Percentiles rank a stretch among this genome's conserved stretches.
Conservation (phyloP, 2,113 vertebrate species). For the Oryzias javanicus region DNA sequence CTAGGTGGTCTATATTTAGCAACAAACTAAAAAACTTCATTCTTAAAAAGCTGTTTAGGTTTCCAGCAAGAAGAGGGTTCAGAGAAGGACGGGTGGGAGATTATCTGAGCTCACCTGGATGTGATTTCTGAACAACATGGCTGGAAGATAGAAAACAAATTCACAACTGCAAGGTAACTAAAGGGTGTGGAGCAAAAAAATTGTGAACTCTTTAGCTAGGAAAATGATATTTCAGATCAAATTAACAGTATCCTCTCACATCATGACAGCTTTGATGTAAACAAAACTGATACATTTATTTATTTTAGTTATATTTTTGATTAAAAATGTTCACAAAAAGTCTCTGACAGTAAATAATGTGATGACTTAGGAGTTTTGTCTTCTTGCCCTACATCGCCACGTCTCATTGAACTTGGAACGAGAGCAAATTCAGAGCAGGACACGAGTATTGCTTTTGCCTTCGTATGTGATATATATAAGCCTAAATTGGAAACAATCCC, state of each 20-base stretch:
- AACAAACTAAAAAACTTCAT: conserved; percentile 80
- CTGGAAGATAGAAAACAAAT: too few relatives aligned
- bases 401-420: conserved; percentile 57
- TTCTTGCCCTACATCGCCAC: conserved; percentile 50
- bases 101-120: conserved; percentile 47
- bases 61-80: conserved; percentile 69
- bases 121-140: background rate
- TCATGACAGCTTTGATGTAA: too few relatives aligned
- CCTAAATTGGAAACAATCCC: conserved; percentile 73
- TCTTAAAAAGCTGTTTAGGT: conserved; percentile 78
- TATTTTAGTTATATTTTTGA: conserved; percentile 1
- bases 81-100: conserved; percentile 53
- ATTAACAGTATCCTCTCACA: too few relatives aligned
- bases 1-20: conserved; percentile 79
- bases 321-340: background rate
- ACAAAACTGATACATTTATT: background rate
- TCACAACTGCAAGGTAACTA: too few relatives aligned
- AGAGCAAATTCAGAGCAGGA: conserved; percentile 65
- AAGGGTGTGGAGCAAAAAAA: too few relatives aligned
- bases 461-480: conserved; percentile 65
- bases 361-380: conserved; percentile 42
- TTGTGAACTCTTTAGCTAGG: too few relatives aligned
- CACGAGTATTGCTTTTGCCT: conserved; percentile 69
- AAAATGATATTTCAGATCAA: too few relatives aligned
- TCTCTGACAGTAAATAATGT: conserved; percentile 1